phyloP scores from a whole-genome alignment of 2,797 vertebrate genomes.

The Smutsia temminckii region DNA sequence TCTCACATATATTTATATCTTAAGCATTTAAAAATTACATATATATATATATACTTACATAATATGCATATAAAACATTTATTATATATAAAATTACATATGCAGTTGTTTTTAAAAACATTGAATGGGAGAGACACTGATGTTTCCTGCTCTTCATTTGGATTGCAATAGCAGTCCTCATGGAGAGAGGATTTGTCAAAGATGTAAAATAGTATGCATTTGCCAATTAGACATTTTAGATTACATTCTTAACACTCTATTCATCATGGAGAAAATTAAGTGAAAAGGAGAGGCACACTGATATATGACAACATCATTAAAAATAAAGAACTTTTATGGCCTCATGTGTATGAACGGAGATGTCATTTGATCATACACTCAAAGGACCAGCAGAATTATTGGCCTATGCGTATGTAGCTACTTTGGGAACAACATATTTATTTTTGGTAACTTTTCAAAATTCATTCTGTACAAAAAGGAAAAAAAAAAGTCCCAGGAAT shows the following conservation, averaged over 20 bases:
- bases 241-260: conserved; percentile 26
- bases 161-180: not conserved
- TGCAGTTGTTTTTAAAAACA: not conserved
- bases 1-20: not conserved
- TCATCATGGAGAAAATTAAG: conserved; percentile 12
- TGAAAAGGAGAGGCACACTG: not conserved
- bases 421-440: conserved; percentile 51
- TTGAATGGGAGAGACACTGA: not conserved
- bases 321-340: not conserved
- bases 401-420: conserved; percentile 30
- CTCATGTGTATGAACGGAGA: not conserved
- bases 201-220: conserved; percentile 14
- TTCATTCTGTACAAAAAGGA: conserved; percentile 16
- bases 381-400: conserved; percentile 30
- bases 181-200: not conserved
- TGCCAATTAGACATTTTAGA: not conserved
- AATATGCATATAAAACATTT: not conserved
- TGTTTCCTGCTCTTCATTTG: not conserved
- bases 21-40: not conserved
- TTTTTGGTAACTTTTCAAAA: conserved; percentile 64
- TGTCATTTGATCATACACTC: conserved; percentile 13
- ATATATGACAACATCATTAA: not conserved
- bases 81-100: not conserved
- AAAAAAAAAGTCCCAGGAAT: not conserved
- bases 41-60: not conserved